A percentile compares a stretch with the other conserved stretches of the same genome.
phyloP scores from a whole-genome alignment of 2,797 vertebrate species.

The Falco novaeseelandiae region DNA sequence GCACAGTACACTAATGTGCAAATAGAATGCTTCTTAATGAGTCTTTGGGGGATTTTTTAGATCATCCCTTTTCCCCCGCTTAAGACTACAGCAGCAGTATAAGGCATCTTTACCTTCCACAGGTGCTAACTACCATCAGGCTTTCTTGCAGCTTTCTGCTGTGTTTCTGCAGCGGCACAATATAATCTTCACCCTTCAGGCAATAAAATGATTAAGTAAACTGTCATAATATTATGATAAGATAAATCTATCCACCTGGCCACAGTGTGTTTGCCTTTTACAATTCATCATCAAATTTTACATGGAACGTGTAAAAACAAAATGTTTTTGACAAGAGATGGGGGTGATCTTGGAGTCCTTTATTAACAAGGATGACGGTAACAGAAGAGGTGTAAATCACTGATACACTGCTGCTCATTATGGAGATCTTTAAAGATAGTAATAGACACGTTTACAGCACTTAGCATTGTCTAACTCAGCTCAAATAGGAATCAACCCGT shows the following conservation, averaged over 20 bases:
- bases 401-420: background rate
- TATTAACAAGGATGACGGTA: background rate
- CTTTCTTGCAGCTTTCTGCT: background rate
- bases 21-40: conserved; percentile 71
- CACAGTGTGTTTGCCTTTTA: background rate
- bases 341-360: background rate
- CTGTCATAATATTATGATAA: conserved; percentile 6
- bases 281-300: background rate
- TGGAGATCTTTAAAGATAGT: background rate
- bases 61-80: background rate
- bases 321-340: background rate
- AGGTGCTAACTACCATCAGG: background rate
- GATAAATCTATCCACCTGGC: background rate
- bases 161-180: background rate
- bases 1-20: conserved; percentile 55
- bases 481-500: background rate
- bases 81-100: background rate
- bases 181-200: background rate
- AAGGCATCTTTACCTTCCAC: background rate
- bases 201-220: background rate
- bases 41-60: conserved; percentile 69
- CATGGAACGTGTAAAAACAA: background rate
- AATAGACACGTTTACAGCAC: background rate
- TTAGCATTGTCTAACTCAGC: background rate
- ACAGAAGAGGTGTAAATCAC: background rate